Base-by-base conservation (phyloP, 2,113 vertebrate genomes). In the Cacatua alba region DNA sequence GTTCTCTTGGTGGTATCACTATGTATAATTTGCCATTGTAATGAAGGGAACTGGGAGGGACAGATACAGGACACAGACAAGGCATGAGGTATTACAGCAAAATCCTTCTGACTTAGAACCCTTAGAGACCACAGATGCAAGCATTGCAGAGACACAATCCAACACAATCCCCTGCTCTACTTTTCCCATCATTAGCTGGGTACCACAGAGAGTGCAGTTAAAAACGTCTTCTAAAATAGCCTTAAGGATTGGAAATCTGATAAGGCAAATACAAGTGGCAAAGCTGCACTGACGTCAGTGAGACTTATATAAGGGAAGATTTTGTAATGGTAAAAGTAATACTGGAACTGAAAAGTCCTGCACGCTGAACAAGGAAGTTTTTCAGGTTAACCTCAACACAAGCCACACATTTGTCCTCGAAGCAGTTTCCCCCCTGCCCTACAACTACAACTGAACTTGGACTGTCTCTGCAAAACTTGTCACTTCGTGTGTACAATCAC, bases 231-330 rank as follows among this genome's bases (percentile, higher is more conserved):
- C 93, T 75, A 60, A 92, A 97, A 96, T 86, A 96, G 94, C 88
- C 93, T 90, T 96, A 92, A 90, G 95, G 95, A 96, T 51, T 95
- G 95, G 95, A 96, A 96, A 97, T 92, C 96, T 95, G 94, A 95
- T 96, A 96, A 95, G 88, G 92, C 90, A 96, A 96, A 96, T 90
- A 78, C 90, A 92, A 94, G 92, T 82, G 80, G 95, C 82, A 96
- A 96, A 97, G 95, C 80, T 94, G 85, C 88, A 92, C 86, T 97
- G 95, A 96, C 92, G 79, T 97, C 96, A 97, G 95, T 71, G 72
- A 76, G 86, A 92, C 76, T 93, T 94, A 90, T 93, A 94, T 95
- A 96, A 96, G 94, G 92, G 69, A 96, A 90, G 90, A 93, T 96
- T 96, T 96, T 96, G 92, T 93, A 96, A 96, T 93, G 86, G 86